These are phyloP conservation scores for Sycobia sp. DNA, from an alignment of 1,140 invertebrate species.

Conservation along the genomic window DNA sequence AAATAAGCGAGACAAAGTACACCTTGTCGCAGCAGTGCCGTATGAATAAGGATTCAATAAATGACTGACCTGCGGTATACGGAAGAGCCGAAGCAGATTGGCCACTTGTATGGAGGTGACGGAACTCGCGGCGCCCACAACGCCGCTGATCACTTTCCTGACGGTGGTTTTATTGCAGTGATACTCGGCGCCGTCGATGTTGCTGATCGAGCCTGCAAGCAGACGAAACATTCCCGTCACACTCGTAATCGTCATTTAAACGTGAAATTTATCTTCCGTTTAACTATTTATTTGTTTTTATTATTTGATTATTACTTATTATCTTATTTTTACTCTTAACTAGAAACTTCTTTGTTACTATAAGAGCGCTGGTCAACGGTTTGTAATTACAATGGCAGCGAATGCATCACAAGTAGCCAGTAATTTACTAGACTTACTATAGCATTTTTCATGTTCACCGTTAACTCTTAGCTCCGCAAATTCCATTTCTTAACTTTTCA, in stretches of 20 bases:
- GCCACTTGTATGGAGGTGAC: constrained; percentile 96
- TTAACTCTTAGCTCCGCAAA: too few species aligned
- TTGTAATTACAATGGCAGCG: too few species aligned
- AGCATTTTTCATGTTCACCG: too few species aligned
- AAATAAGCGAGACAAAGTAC: too few species aligned
- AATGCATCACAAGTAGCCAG: too few species aligned
- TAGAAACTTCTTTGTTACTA: too few species aligned
- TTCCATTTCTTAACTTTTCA: too few species aligned
- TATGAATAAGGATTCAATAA: too few species aligned
- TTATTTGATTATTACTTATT: background rate
- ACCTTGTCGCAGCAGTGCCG: too few species aligned
- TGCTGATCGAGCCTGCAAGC: constrained; percentile 88
- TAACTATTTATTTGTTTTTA: background rate
- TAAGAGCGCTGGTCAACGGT: too few species aligned
- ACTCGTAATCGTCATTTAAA: background rate
- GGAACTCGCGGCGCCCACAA: constrained; percentile 93
- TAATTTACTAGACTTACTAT: too few species aligned
- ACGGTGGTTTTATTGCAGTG: constrained; percentile 85
- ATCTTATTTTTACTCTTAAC: too few species aligned
- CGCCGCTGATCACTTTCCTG: constrained; percentile 89
- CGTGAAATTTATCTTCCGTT: background rate
- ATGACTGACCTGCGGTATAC: constrained; percentile 86
- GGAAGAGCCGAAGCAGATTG: constrained; percentile 90
- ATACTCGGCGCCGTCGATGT: constrained; percentile 89
- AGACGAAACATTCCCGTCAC: constrained; percentile 9